phyloP scores from a whole-genome alignment of 1,140 invertebrate genomes.

The Cephus cinctus region DNA sequence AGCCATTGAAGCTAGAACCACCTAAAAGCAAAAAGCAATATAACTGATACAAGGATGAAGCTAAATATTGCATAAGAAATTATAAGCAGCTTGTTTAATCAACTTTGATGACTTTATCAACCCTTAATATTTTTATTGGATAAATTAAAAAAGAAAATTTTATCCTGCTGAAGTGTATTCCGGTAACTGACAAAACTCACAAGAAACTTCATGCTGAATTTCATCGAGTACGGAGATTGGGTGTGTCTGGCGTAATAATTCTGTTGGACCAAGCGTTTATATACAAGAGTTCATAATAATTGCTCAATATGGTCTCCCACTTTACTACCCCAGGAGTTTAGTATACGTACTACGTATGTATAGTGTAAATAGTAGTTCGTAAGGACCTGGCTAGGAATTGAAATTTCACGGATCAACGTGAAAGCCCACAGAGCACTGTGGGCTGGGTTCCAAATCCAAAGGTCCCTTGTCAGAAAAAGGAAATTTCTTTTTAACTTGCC shows the following conservation, averaged over 20 bases:
- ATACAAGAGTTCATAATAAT: background rate
- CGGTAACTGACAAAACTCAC: background rate
- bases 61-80: too few relatives aligned
- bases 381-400: background rate
- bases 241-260: background rate
- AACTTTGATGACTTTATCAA: too few relatives aligned
- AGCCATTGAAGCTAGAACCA: slow-evolving; percentile 10
- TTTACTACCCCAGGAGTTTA: background rate
- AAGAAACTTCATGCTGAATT: slow-evolving; percentile 1
- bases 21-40: slow-evolving; percentile 2
- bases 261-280: too few relatives aligned
- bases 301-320: slow-evolving; percentile 4
- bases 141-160: too few relatives aligned
- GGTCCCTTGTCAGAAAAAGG: too few relatives aligned
- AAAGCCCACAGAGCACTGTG: too few relatives aligned
- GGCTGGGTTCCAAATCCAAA: too few relatives aligned
- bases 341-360: background rate
- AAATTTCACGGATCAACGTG: slow-evolving; percentile 3
- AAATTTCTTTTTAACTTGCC: too few relatives aligned
- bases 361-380: background rate
- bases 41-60: too few relatives aligned
- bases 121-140: too few relatives aligned
- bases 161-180: too few relatives aligned
- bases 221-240: background rate
- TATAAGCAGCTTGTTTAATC: too few relatives aligned